These are phyloP conservation scores for Plagodis pulveraria DNA, from an alignment of 2,888 invertebrate genomes.

Conservation along the genomic window DNA sequence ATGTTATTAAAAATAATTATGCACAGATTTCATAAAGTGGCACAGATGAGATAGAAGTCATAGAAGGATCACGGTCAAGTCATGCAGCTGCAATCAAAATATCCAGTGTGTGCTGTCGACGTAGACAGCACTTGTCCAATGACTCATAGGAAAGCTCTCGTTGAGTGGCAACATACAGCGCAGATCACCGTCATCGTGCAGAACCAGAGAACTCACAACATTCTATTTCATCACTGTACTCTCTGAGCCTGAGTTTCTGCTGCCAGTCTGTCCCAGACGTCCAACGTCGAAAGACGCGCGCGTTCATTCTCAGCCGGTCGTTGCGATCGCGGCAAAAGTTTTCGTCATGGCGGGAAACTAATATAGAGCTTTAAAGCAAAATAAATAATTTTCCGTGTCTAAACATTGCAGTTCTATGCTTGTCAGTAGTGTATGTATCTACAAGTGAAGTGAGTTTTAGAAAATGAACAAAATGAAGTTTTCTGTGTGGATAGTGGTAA, in stretches of 20 bases:
- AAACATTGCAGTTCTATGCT: too few species aligned
- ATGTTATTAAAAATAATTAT: too few species aligned
- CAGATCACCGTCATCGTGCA: conserved; percentile 43
- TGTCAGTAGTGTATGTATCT: conserved; percentile 2
- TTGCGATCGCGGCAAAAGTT: conserved; percentile 69
- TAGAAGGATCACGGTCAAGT: conserved; percentile 4
- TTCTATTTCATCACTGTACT: conserved; percentile 33
- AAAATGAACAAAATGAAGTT: conserved; percentile 56
- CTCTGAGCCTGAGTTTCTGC: conserved; percentile 20
- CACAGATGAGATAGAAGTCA: conserved; percentile 4
- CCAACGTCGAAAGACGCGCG: conserved; percentile 53
- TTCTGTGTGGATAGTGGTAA: conserved; percentile 57
- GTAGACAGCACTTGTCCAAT: conserved; percentile 37
- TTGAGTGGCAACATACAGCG: conserved; percentile 28
- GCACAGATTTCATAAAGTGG: not conserved
- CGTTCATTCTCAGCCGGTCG: conserved; percentile 28
- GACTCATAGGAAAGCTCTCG: conserved; percentile 36
- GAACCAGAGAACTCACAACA: conserved; percentile 44
- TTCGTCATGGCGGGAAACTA: conserved; percentile 70
- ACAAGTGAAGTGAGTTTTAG: conserved; percentile 41
- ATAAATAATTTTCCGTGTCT: too few species aligned
- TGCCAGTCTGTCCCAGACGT: conserved; percentile 59
- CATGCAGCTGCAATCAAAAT: conserved; percentile 18
- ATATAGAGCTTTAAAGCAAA: conserved; percentile 14
- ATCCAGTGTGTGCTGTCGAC: conserved; percentile 18